Base-by-base conservation (phyloP, 1,140 invertebrate genomes). In the Protaetia brevitarsis region DNA sequence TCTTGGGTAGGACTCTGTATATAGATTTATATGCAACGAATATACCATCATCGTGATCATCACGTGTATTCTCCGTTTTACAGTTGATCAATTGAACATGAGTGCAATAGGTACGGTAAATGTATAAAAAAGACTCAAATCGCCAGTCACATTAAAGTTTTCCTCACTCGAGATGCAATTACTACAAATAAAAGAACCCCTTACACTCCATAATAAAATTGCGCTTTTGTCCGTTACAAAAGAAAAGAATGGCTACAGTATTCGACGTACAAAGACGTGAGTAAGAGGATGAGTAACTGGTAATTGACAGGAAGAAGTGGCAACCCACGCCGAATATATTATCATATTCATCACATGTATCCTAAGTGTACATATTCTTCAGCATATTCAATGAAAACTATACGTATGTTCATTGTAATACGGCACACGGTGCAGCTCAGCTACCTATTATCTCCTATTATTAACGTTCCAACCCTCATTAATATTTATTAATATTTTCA, bases 401-500 rank as follows among this genome's bases (percentile, higher is more conserved):
- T 51, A 51, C 19, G 26, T 19, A 8, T 19, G 41, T 51, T 51
- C 41, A 51, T 51, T 51, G 41, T 23, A 51, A 51, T 51, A 51
- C 41, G 7, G 41, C 26, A 51, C 41, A 51, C 41, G 41, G 19
- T 21, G 26, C 41, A 51, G 21, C 41, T 51, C 41, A 19, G 41
- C 41, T 51, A 51, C 41, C 41, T 51, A 51, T 51, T 51, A 51
- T 51, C 41, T 51, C 41, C 41, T 51, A 51, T 23, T 51, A 51
- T 51, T 51, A 51, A 13, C 13, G 11, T 51, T 51, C 26, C 19
- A 51, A 51, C 41, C 41, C 41, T 51, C 41, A 51, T 51, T 51
- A 51, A 51, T 51, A 51, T 51, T 51, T 51, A 51, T 51, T 51
- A 51, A 51, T 51, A 51, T 51, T 51, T 51, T 51, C 41, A 51